Base-by-base conservation (phyloP, 2,888 invertebrate species). In the Gari tellinella region DNA sequence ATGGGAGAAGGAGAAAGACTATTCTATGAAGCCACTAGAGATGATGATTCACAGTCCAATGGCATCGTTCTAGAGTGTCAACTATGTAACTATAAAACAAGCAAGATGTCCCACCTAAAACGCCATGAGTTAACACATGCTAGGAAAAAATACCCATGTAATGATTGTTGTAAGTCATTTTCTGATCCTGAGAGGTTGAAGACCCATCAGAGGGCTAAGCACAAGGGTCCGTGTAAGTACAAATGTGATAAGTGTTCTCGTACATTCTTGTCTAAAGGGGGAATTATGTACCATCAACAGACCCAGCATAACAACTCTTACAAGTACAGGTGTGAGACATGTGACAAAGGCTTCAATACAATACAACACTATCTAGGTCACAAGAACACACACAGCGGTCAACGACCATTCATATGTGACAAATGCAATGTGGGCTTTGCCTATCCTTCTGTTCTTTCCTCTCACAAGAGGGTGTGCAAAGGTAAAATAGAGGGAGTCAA, bases 201-300 rank as follows among this genome's bases (percentile, higher is more conserved):
- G 21, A 58, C 65, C 5, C 69, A 66, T 25, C 40, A 48, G 43
- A 52, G 53, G 5, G 51, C 65, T 4, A 73, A 66, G 17, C 70
- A 69, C 55, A 58, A 73, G 40, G 63, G 66, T 12, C 63, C 57
- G 19, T 66, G 66, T 0, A 46, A 51, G 14, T 78, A 73, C 52
- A 73, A 73, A 43, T 78, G 78, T 67, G 49, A 78, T 25, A 70
- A 60, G 21, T 78, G 78, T 41, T 49, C 58, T 3, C 55, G 78
- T 10, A 73, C 66, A 12, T 78, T 78, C 48, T 65, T 67, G 1
- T 78, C 78, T 1, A 78, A 78, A 64, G 78, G 78, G 15, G 78
- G 78, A 7, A 73, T 73, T n/a, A 49, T 66, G 37, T 78, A 78
- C 40, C 78, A 78, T 48, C 64, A 65, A 52, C 69, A 67, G 55